Evolutionary conservation across 2,797 vertebrate genomes (phyloP).

Genomic region (Xerus rutilus): DNA sequence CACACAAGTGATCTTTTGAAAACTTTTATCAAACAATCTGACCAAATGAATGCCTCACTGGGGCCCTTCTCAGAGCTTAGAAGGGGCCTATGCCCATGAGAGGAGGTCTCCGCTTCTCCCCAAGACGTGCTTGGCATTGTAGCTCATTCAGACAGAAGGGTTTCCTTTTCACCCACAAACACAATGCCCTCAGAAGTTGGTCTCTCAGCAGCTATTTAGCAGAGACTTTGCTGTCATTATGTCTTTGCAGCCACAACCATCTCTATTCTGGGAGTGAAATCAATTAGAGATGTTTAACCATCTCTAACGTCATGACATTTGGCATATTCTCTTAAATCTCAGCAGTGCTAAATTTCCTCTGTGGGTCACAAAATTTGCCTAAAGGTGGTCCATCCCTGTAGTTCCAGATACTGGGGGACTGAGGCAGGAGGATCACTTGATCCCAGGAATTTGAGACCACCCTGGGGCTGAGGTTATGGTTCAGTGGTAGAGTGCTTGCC

Average conservation of each 20-base stretch:
- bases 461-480: too few relatives aligned
- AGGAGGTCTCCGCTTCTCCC: neutral
- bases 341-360: conserved; percentile 9
- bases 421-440: neutral
- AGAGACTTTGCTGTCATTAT: neutral
- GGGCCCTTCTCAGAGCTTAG: neutral
- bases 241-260: neutral
- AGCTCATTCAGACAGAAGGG: conserved; percentile 28
- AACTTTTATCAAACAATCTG: neutral
- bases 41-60: neutral
- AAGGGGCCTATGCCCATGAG: neutral
- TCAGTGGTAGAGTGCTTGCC: too few relatives aligned
- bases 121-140: neutral
- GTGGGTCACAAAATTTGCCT: conserved; percentile 11
- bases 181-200: neutral
- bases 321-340: conserved; percentile 44
- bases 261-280: conserved; percentile 33
- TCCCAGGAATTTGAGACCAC: neutral
- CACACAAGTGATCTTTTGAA: neutral
- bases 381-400: neutral
- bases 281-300: neutral
- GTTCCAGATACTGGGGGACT: neutral
- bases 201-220: neutral
- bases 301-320: conserved; percentile 11
- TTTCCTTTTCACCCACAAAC: conserved; percentile 59